Conservation (phyloP, 2,888 invertebrate genomes). For the Sesia apiformis region DNA sequence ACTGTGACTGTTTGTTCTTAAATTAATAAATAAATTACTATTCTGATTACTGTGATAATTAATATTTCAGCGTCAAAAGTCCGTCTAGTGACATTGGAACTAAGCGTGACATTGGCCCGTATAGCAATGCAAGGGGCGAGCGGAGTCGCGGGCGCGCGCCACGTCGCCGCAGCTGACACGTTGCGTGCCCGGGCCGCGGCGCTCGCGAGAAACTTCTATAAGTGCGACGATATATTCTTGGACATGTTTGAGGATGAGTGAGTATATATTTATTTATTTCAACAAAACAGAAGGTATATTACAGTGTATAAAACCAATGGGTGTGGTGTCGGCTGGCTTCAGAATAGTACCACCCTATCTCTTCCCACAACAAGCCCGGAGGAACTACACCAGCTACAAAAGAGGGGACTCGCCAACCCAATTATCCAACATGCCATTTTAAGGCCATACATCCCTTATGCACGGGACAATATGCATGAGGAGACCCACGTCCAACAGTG, state of each 20-base stretch:
- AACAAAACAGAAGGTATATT: neutral
- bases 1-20: too few species aligned
- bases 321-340: too few species aligned
- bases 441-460: too few species aligned
- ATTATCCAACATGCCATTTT: too few species aligned
- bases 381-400: too few species aligned
- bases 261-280: slow-evolving; percentile 22
- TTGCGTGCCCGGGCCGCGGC: slow-evolving; percentile 86
- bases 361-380: neutral
- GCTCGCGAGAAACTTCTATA: slow-evolving; percentile 92
- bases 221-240: slow-evolving; percentile 97
- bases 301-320: too few species aligned
- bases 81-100: slow-evolving; percentile 92
- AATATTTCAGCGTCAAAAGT: slow-evolving; percentile 82
- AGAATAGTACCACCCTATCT: too few species aligned
- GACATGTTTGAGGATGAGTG: slow-evolving; percentile 99
- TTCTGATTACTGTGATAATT: too few species aligned
- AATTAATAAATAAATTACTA: too few species aligned
- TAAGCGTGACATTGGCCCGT: slow-evolving; percentile 86
- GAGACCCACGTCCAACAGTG: too few species aligned
- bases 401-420: too few species aligned
- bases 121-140: slow-evolving; percentile 43
- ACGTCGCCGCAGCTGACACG: slow-evolving; percentile 72
- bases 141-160: slow-evolving; percentile 59
- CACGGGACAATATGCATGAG: too few species aligned